Percentiles rank a stretch among this genome's conserved stretches.
Evolutionary conservation across 2,113 vertebrate genomes (phyloP).

Genomic region (Pelmatolapia mariae): DNA sequence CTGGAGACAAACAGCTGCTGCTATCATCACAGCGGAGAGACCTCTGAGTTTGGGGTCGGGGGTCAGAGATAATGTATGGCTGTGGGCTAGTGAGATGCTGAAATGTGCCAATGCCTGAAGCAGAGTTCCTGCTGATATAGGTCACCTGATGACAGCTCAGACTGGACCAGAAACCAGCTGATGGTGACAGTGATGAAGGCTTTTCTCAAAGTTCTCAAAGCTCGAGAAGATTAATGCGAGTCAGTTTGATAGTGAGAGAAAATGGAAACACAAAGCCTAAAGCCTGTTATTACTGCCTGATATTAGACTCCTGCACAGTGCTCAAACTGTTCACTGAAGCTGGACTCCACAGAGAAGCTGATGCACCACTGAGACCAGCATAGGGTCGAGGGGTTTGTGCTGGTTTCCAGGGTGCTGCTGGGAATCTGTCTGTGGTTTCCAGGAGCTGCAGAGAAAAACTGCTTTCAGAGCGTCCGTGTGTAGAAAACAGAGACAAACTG

Average conservation of each 20-base stretch:
- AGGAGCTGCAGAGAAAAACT: neutral
- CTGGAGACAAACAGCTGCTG: neutral
- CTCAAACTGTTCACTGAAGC: neutral
- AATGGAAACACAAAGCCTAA: neutral
- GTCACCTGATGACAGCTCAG: neutral
- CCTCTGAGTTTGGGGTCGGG: neutral
- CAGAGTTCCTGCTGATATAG: neutral
- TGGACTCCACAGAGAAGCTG: neutral
- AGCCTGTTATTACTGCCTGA: neutral
- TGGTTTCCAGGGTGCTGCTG: conserved; percentile 4
- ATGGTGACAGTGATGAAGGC: neutral
- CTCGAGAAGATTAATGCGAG: neutral
- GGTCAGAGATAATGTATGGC: neutral
- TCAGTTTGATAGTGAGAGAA: neutral
- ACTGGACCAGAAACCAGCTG: neutral
- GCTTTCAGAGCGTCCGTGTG: neutral
- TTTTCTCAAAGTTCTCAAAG: neutral
- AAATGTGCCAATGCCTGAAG: neutral
- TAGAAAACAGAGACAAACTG: conserved; percentile 7
- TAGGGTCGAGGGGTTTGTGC: neutral
- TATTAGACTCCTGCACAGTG: neutral
- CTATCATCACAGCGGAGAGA: neutral
- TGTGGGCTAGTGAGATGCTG: neutral
- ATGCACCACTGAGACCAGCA: neutral
- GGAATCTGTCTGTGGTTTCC: neutral